Conservation (phyloP, 2,888 invertebrate species). For the Sinodicranocentrus sp. region DNA sequence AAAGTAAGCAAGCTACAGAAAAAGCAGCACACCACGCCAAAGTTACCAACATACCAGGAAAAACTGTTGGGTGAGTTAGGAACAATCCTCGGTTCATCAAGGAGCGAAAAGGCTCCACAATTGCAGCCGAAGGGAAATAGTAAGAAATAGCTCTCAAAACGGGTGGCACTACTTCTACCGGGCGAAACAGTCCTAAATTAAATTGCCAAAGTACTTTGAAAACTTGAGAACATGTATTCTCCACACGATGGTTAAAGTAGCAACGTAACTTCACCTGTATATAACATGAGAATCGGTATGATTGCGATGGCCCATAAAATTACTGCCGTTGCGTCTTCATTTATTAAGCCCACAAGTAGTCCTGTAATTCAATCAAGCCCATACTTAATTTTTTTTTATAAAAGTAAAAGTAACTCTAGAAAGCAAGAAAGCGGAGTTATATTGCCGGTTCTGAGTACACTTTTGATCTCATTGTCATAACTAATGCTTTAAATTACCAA, state of each 20-base stretch:
- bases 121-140: slow-evolving; percentile 15
- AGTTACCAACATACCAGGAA: slow-evolving; percentile 41
- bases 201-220: too few species aligned
- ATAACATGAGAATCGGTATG: slow-evolving; percentile 26
- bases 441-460: too few species aligned
- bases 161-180: slow-evolving; percentile 35
- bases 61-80: slow-evolving; percentile 42
- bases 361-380: too few species aligned
- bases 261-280: too few species aligned
- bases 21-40: slow-evolving; percentile 14
- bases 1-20: background rate
- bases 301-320: slow-evolving; percentile 21
- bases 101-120: slow-evolving; percentile 35
- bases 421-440: too few species aligned
- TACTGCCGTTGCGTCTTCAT: slow-evolving; percentile 15
- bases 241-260: too few species aligned
- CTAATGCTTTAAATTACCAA: slow-evolving; percentile 26
- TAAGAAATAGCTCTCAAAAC: slow-evolving; percentile 13
- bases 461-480: too few species aligned
- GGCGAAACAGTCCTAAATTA: slow-evolving; percentile 32
- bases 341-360: slow-evolving; percentile 9
- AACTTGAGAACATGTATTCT: too few species aligned
- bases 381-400: too few species aligned
- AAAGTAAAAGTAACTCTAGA: too few species aligned
- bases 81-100: slow-evolving; percentile 33